A percentile compares a stretch with the other conserved stretches of the same genome.
Evolutionary conservation across 1,140 invertebrate genomes (phyloP).

Genomic region (Pseudobourletiella spinata): DNA sequence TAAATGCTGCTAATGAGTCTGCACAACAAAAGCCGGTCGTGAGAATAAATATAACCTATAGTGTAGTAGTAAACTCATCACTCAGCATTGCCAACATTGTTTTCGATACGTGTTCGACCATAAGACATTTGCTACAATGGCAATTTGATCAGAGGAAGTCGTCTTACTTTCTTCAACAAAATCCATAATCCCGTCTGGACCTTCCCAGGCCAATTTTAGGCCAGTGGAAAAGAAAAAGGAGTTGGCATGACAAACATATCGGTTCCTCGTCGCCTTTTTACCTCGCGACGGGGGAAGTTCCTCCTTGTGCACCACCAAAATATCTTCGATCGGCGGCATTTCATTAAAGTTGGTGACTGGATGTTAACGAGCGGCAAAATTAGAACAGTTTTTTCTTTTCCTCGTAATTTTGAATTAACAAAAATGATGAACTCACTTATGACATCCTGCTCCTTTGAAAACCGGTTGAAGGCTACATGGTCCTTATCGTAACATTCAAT

Average conservation of each 20-base stretch:
- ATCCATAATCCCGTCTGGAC: slow-evolving; percentile 11
- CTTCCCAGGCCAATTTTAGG: slow-evolving; percentile 20
- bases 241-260: slow-evolving; percentile 23
- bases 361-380: too few relatives aligned
- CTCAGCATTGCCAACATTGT: neutral
- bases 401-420: too few relatives aligned
- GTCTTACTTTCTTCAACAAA: slow-evolving; percentile 20
- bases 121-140: neutral
- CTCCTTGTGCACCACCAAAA: slow-evolving; percentile 16
- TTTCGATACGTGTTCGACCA: neutral
- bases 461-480: neutral
- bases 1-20: too few relatives aligned
- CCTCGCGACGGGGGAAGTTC: neutral
- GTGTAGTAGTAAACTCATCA: neutral
- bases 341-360: slow-evolving; percentile 22
- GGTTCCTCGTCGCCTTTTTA: neutral
- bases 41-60: neutral
- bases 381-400: too few relatives aligned
- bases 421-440: too few relatives aligned
- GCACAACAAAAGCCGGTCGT: too few relatives aligned
- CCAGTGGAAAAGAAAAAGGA: slow-evolving; percentile 32
- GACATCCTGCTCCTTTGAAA: slow-evolving; percentile 12
- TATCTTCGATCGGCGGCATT: slow-evolving; percentile 6
- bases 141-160: neutral
- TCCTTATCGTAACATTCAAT: slow-evolving; percentile 6